These are phyloP conservation scores for Leucoraja ocellata DNA, from an alignment of 2,797 vertebrate species.

Conservation along the genomic window DNA sequence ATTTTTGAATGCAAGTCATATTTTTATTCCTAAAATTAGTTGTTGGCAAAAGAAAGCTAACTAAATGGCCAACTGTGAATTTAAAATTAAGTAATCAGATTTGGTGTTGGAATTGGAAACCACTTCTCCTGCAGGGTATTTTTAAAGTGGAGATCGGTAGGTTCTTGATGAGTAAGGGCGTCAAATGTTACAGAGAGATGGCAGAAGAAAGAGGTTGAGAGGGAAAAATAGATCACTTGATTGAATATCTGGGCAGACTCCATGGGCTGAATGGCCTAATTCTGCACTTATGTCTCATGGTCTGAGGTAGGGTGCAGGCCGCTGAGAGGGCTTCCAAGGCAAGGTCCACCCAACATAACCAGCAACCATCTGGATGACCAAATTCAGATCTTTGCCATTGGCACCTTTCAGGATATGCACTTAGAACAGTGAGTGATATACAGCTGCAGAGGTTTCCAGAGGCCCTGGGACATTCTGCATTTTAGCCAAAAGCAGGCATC, in stretches of 20 bases:
- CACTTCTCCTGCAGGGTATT: background rate
- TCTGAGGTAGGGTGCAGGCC: too few species aligned
- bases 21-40: background rate
- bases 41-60: background rate
- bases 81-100: background rate
- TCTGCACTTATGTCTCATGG: too few species aligned
- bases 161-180: too few species aligned
- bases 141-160: too few species aligned
- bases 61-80: background rate
- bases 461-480: background rate
- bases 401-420: background rate
- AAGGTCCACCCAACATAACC: background rate
- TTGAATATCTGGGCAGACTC: too few species aligned
- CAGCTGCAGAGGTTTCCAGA: background rate
- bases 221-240: too few species aligned
- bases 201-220: too few species aligned
- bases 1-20: background rate
- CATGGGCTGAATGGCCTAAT: too few species aligned
- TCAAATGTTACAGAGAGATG: too few species aligned
- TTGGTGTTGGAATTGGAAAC: too few species aligned
- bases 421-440: background rate
- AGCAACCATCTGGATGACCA: background rate
- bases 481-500: background rate
- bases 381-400: background rate
- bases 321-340: background rate